Conservation (phyloP, 2,113 vertebrate genomes). For the Dinomys branickii region DNA sequence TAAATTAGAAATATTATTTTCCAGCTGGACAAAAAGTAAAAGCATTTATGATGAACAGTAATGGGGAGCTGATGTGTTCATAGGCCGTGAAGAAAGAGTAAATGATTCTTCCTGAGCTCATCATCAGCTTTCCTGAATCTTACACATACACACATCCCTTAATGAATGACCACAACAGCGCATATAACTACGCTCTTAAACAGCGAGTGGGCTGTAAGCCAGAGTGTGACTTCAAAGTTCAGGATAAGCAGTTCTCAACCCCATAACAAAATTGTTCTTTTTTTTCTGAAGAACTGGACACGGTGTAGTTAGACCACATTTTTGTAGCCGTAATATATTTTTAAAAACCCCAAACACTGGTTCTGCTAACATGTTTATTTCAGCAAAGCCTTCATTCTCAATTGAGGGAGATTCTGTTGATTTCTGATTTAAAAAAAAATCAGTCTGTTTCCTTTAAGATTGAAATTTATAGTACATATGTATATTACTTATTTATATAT, state of each 20-base stretch:
- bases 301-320: neutral
- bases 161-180: neutral
- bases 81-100: neutral
- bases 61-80: neutral
- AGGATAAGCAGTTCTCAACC: neutral
- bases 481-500: no score
- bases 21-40: neutral
- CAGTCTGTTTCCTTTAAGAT: slow-evolving; percentile 3
- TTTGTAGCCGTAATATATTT: neutral
- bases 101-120: neutral
- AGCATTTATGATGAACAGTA: neutral
- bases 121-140: neutral
- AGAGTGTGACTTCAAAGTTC: slow-evolving; percentile 12
- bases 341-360: neutral
- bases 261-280: neutral
- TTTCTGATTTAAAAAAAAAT: slow-evolving; percentile 4
- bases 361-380: neutral
- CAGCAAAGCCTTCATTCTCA: neutral
- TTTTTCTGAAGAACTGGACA: neutral
- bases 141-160: neutral
- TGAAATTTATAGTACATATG: neutral
- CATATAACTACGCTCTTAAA: neutral
- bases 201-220: neutral
- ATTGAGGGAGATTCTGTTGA: neutral
- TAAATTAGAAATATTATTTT: neutral